Evolutionary conservation across 2,888 invertebrate genomes (phyloP), one percentile per base, ranked within the genome.

Genomic region (Alloplasta piceator): DNA sequence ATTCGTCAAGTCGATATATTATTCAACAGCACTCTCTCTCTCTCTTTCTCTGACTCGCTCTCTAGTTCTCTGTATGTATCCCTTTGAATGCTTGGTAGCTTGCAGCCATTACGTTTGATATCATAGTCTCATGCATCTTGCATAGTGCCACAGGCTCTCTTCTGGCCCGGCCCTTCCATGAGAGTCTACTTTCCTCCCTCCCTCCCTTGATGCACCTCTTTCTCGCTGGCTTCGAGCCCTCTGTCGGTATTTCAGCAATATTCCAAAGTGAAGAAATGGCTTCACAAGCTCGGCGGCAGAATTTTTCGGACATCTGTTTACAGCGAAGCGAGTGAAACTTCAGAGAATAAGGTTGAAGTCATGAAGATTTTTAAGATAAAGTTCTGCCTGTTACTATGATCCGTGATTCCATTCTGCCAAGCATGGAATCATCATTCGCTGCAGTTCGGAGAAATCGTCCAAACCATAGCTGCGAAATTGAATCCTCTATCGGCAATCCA

Each of bases 111-210:
- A 48, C 80, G 48, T 70, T 67, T 75, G 68, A 71, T 75, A 63
- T 74, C 82, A 71, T 83, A 83, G 50, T 74, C 73, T 82, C 83
- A 76, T 82, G 75, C 80, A 84, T 80, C 80, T 82, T 84, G 80
- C 83, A 82, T 77, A 80, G 70, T 64, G 61, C 78, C 56, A 63
- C 70, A 43, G 64, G 43, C 55, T 64, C 14, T 36, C 36, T 61
- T 72, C 55, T 66, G 6, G 55, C 63, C 70, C 6, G 56, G 38
- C 73, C 55, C 68, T 68, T 78, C 73, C 68, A 73, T 75, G 63
- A 3, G 26, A 26, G 1, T 26, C 26, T 26, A 79, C 73, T 64
- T 39, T 73, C 52, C 66, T 39, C 39, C 52, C 39, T 52, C 58
- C 70, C 67, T 74, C 60, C 71, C 72, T 72, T 76, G 46, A 66